A percentile compares a stretch with the other conserved stretches of the same genome.
Evolutionary conservation across 2,888 invertebrate genomes (phyloP).

Genomic region (Leptothorax acervorum): DNA sequence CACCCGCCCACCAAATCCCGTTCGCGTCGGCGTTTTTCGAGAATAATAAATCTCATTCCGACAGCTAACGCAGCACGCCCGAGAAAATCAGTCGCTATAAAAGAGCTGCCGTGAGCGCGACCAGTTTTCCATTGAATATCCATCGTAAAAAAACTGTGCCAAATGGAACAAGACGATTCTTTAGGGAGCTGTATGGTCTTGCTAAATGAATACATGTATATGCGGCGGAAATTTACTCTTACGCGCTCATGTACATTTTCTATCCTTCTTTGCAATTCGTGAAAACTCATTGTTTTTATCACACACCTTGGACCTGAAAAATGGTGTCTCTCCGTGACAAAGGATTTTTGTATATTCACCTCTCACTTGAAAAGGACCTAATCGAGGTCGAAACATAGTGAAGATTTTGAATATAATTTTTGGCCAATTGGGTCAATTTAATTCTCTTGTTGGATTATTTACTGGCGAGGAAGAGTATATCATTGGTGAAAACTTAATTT

Average conservation of each 20-base stretch:
- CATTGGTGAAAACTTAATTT: conserved; percentile 4
- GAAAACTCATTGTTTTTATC: no score
- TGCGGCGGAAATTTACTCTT: conserved; percentile 7
- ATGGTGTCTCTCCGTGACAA: no score
- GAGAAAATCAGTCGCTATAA: conserved; percentile 27
- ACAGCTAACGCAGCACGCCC: not conserved
- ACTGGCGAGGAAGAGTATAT: no score
- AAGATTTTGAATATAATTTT: no score
- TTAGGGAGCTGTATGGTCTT: not conserved
- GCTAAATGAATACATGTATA: conserved; percentile 16
- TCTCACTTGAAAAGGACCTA: no score
- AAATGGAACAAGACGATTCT: conserved; percentile 32
- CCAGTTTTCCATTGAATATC: conserved; percentile 45
- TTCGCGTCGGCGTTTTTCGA: conserved; percentile 29
- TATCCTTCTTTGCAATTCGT: conserved; percentile 12
- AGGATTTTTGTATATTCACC: no score
- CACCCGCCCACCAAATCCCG: not conserved
- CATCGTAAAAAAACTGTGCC: conserved; percentile 38
- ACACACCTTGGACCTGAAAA: no score
- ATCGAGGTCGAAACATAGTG: no score
- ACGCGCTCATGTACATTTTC: conserved; percentile 19
- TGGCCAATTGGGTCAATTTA: no score
- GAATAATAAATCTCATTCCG: conserved; percentile 51
- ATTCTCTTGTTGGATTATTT: no score
- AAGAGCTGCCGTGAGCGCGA: conserved; percentile 15